Evolutionary conservation across 2,113 vertebrate genomes (phyloP).

Genomic region (Onychorhynchus coronatus): DNA sequence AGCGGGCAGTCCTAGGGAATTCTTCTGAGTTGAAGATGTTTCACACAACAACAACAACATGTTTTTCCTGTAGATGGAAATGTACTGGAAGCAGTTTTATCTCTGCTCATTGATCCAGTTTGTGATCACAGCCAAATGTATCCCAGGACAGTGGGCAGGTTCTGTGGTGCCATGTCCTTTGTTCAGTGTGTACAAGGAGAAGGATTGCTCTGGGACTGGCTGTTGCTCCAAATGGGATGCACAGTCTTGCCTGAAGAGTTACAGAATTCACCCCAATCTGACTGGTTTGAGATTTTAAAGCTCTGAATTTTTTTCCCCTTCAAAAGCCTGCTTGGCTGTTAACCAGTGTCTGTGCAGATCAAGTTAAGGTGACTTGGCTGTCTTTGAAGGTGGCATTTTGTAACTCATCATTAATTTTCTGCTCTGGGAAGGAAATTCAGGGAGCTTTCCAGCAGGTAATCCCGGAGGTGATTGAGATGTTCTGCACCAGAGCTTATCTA

Average conservation of each 20-base stretch:
- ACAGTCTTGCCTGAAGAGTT: neutral
- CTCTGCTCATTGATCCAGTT: neutral
- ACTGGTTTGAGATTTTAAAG: neutral
- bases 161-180: neutral
- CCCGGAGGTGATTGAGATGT: neutral
- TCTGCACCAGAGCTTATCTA: constrained; percentile 23
- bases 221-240: neutral
- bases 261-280: neutral
- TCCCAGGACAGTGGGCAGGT: neutral
- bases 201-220: neutral
- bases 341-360: neutral
- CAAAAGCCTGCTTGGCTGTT: neutral
- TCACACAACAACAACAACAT: neutral
- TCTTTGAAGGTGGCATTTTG: neutral
- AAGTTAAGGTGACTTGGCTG: neutral
- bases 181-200: neutral
- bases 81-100: neutral
- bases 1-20: neutral
- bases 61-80: neutral
- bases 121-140: neutral
- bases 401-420: constrained; percentile 16
- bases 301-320: neutral
- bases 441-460: constrained; percentile 2
- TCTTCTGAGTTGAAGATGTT: neutral
- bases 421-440: constrained; percentile 15